Conservation (phyloP, 2,797 vertebrate species). For the Jordanella pulchra region DNA sequence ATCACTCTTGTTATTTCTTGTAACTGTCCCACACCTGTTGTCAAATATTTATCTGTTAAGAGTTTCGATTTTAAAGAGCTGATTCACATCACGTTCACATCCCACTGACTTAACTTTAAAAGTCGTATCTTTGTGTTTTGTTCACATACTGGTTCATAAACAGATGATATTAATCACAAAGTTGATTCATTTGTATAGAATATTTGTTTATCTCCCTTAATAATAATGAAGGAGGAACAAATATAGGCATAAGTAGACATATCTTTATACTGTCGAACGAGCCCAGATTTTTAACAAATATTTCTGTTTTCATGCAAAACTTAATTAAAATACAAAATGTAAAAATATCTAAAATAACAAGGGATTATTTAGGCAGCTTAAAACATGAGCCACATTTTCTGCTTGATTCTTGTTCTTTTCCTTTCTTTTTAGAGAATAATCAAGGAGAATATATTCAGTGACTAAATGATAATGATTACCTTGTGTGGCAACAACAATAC, state of each 20-base stretch:
- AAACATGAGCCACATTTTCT: no score
- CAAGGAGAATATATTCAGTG: no score
- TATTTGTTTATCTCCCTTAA: not conserved
- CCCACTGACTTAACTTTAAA: not conserved
- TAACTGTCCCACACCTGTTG: not conserved
- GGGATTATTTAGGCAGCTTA: no score
- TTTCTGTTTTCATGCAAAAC: no score
- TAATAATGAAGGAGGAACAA: not conserved
- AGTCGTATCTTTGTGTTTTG: not conserved
- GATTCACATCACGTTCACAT: not conserved
- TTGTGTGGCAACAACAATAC: no score
- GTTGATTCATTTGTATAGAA: not conserved
- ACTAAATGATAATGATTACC: no score
- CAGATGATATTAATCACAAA: not conserved
- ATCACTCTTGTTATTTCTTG: not conserved
- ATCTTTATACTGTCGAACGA: no score
- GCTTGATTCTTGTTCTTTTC: no score
- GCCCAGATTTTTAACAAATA: no score
- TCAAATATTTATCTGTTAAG: not conserved
- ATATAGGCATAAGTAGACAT: not conserved
- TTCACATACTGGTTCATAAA: not conserved
- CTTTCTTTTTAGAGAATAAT: no score
- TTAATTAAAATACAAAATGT: no score
- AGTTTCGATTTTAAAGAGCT: not conserved
- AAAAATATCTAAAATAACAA: no score